A percentile compares a stretch with the other conserved stretches of the same genome.
Conservation (phyloP, 2,797 vertebrate genomes). For the Tapirus indicus region DNA sequence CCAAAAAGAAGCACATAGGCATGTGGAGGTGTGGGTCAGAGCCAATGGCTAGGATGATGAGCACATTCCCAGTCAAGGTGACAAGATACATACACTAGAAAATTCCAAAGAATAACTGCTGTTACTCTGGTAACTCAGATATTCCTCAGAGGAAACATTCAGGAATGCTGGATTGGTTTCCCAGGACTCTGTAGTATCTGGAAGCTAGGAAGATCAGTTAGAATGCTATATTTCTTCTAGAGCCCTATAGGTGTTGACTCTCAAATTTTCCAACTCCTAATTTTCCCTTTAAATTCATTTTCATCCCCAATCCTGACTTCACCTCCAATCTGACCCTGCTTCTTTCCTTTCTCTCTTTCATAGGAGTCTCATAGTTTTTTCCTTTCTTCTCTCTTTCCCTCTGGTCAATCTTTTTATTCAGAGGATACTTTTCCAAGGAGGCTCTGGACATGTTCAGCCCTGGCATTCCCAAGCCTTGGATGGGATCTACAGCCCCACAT, state of each 20-base stretch:
- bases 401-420: neutral
- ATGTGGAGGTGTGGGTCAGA: constrained; percentile 66
- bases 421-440: neutral
- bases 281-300: neutral
- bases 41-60: constrained; percentile 63
- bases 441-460: neutral
- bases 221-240: neutral
- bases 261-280: neutral
- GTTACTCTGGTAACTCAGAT: constrained; percentile 1
- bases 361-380: neutral
- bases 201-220: neutral
- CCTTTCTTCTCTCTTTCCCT: neutral
- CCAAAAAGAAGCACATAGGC: constrained; percentile 75
- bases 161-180: constrained; percentile 59
- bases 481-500: neutral
- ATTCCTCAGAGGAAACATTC: constrained; percentile 70
- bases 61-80: constrained; percentile 53
- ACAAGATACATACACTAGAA: constrained; percentile 72
- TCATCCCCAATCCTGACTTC: neutral
- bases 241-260: neutral
- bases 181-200: constrained; percentile 7
- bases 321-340: neutral
- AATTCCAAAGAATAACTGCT: constrained; percentile 56
- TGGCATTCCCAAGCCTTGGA: neutral
- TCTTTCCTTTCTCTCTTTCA: neutral